Base-by-base conservation (phyloP, 1,140 invertebrate genomes). In the Zaprionus capensis region DNA sequence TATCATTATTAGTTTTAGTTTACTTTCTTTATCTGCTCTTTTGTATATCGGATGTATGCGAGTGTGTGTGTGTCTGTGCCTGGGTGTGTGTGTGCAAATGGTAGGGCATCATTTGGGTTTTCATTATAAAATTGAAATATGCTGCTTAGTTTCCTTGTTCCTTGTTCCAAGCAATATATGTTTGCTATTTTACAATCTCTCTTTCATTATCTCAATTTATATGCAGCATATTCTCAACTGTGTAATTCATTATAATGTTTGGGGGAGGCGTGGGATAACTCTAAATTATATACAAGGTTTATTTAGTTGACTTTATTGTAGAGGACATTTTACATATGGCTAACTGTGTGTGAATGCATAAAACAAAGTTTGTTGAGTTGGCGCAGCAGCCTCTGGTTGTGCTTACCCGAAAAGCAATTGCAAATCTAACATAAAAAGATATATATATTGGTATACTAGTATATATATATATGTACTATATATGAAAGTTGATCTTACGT, bases 201-300 rank as follows among this genome's bases (percentile, higher is more conserved):
- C 63, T 44, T 22, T n/a, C 4, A 14, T 28, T 2, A 14, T 20
- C 22, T 53, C 22, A 51, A 66, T 22, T 58, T 20, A 55, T 61
- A 17, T 31, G 51, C 49, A 69, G 66, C 36, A 69, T 46, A 66
- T 26, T 56, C 15, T 55, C 5, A 26, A 17, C 4, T 64, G 38
- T 70, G 61, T 66, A 69, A 74, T 74, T 69, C 57, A 74, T 62
- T 71, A 74, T 77, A 65, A 28, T 17, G 12, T 26, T 6, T 6
- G 31, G 31, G 9, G 4, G 31, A 44, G 20, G 28, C 28, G n/a
- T 44, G 58, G 67, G 53, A 78, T 80, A 76, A 80, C n/a, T 61
- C 84, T 86, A 86, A 86, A 88, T 86, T 86, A 86, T 86, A 86
- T 86, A 86, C 83, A 86, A 88, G 78, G 83, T 80, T 88, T 58